Evolutionary conservation across 2,113 vertebrate genomes (phyloP).

Genomic region (Pristiophorus japonicus): DNA sequence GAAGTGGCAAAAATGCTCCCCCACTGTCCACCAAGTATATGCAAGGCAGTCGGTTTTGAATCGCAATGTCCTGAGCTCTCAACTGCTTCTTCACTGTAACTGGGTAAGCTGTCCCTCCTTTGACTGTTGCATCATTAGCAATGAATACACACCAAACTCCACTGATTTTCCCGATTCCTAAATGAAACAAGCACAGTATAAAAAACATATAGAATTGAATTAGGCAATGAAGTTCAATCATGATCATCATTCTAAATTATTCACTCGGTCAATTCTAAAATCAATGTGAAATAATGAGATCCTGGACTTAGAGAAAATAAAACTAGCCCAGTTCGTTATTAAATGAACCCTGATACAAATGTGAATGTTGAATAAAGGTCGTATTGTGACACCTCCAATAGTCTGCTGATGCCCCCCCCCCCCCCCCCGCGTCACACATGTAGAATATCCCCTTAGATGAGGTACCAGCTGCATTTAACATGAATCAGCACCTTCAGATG

Average conservation of each 20-base stretch:
- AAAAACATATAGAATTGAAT: background rate
- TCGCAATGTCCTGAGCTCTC: slow-evolving; percentile 68
- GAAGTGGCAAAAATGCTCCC: slow-evolving; percentile 73
- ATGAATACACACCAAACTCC: slow-evolving; percentile 72
- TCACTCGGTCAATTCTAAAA: background rate
- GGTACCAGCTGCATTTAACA: background rate
- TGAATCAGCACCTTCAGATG: background rate
- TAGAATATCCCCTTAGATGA: background rate
- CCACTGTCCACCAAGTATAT: slow-evolving; percentile 73
- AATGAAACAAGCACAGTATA: background rate
- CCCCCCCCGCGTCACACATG: background rate
- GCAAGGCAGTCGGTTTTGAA: slow-evolving; percentile 68
- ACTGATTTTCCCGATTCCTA: slow-evolving; percentile 71
- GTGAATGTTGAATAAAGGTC: background rate
- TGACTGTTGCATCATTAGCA: slow-evolving; percentile 73
- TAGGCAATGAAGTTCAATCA: background rate
- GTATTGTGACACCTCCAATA: background rate
- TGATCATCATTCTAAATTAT: background rate
- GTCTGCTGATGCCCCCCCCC: background rate
- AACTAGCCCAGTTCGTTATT: background rate
- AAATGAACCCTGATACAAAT: background rate
- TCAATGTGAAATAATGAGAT: background rate
- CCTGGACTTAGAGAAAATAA: background rate
- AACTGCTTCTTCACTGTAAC: slow-evolving; percentile 77
- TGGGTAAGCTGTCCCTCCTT: slow-evolving; percentile 72